phyloP scores from a whole-genome alignment of 2,888 invertebrate genomes.

The Himalopsyche anomala region DNA sequence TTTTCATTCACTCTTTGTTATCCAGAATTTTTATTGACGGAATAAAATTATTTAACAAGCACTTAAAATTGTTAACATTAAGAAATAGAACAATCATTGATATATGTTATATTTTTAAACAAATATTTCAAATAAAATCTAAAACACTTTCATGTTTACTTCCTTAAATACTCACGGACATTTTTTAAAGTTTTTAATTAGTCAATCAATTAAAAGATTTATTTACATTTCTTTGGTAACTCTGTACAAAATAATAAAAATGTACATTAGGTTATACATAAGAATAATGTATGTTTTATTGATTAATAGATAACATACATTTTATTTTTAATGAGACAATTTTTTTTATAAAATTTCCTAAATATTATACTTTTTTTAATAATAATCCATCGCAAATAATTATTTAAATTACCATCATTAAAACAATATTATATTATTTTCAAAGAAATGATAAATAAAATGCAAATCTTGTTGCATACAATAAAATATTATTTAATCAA shows the following conservation, averaged over 20 bases:
- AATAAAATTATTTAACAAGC: constrained; percentile 16
- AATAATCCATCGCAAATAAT: too few relatives aligned
- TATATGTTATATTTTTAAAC: constrained; percentile 17
- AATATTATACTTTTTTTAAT: neutral
- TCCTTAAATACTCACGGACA: neutral
- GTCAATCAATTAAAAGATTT: neutral
- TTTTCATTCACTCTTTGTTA: neutral
- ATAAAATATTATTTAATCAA: too few relatives aligned
- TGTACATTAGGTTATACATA: neutral
- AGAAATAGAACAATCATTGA: constrained; percentile 26
- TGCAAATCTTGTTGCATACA: too few relatives aligned
- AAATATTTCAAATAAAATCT: constrained; percentile 10
- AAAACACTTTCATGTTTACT: neutral
- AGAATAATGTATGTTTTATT: neutral
- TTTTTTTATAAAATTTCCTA: neutral
- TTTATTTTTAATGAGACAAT: neutral
- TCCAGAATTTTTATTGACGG: constrained; percentile 27
- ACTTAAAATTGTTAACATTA: constrained; percentile 29
- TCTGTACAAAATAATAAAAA: neutral
- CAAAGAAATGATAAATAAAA: too few relatives aligned
- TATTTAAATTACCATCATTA: too few relatives aligned
- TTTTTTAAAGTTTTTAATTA: neutral
- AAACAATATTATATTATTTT: too few relatives aligned
- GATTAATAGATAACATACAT: neutral
- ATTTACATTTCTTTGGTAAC: neutral